Evolutionary conservation across 2,113 vertebrate genomes (phyloP).

Genomic region (Crotophaga sulcirostris): DNA sequence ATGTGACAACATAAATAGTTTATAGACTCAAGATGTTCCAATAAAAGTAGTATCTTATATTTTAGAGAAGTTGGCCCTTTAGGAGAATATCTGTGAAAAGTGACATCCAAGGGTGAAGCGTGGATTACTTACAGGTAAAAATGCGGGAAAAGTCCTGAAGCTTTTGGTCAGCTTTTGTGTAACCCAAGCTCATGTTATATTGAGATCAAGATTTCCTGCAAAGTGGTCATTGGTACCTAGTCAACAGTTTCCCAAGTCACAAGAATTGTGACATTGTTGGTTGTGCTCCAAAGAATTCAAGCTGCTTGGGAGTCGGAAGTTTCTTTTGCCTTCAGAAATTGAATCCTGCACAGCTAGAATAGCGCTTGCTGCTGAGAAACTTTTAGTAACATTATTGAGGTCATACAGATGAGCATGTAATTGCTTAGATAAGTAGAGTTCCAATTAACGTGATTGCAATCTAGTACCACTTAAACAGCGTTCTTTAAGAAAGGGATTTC

Average conservation of each 20-base stretch:
- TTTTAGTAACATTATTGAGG: neutral
- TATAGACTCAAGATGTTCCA: neutral
- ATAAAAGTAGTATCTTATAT: neutral
- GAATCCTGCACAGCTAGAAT: neutral
- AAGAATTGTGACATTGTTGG: neutral
- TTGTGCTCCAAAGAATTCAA: neutral
- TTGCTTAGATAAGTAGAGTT: slow-evolving; percentile 33
- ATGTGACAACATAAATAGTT: neutral
- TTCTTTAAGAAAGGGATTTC: slow-evolving; percentile 27
- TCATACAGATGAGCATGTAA: neutral
- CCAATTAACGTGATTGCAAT: slow-evolving; percentile 59
- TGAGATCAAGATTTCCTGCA: neutral
- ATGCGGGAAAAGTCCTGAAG: neutral
- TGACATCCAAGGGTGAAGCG: neutral
- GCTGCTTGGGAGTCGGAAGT: neutral
- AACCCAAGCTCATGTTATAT: neutral
- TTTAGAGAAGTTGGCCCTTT: neutral
- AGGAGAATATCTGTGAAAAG: neutral
- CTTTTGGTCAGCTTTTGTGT: neutral
- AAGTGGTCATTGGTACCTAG: neutral
- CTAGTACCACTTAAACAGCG: neutral
- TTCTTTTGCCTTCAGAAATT: neutral
- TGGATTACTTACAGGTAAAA: neutral
- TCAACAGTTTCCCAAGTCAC: neutral
- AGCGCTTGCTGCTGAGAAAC: slow-evolving; percentile 15